Percentiles rank a stretch among this genome's conserved stretches.
These are phyloP conservation scores for Natrix natrix DNA, from an alignment of 2,797 vertebrate species.

Conservation along the genomic window DNA sequence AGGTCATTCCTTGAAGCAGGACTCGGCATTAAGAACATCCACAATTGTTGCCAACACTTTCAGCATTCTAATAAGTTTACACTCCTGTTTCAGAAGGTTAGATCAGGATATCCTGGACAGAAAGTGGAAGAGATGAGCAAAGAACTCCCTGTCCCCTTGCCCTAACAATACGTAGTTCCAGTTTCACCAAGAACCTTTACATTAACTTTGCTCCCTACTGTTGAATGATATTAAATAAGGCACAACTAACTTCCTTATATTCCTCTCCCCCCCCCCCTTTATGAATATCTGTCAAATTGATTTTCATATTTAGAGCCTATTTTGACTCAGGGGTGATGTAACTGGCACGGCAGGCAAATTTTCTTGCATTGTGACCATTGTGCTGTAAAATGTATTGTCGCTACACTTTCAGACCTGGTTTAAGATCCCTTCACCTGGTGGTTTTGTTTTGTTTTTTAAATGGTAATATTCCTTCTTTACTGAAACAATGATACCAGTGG, in stretches of 20 bases:
- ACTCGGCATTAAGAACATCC: conserved; percentile 45
- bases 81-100: conserved; percentile 21
- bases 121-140: background rate
- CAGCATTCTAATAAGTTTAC: conserved; percentile 38
- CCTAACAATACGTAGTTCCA: background rate
- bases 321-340: background rate
- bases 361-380: background rate
- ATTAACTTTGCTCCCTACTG: background rate
- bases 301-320: background rate
- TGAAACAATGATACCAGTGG: background rate
- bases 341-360: background rate
- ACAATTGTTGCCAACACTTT: conserved; percentile 36
- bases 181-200: background rate
- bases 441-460: background rate
- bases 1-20: conserved; percentile 29
- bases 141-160: background rate
- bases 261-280: background rate
- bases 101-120: conserved; percentile 13
- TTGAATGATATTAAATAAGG: background rate
- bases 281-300: background rate
- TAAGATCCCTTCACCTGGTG: background rate
- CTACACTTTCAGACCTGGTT: background rate
- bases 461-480: background rate
- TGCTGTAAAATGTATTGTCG: background rate
- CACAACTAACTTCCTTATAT: background rate